A percentile compares a stretch with the other conserved stretches of the same genome.
Conservation (phyloP, 2,888 invertebrate genomes). For the Leptura quadrifasciata region DNA sequence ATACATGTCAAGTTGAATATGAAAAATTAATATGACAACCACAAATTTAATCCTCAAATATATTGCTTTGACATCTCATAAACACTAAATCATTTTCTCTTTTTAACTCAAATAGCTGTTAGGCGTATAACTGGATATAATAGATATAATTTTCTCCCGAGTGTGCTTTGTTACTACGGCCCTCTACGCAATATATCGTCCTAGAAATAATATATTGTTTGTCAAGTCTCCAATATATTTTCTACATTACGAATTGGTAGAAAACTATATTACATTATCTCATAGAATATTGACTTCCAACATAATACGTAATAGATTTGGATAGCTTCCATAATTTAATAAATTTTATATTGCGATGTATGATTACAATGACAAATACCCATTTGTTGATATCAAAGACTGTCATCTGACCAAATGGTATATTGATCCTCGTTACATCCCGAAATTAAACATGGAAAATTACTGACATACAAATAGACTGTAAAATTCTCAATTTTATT, state of each 20-base stretch:
- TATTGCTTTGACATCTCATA: slow-evolving; percentile 3
- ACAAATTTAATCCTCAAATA: not conserved
- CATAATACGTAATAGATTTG: not conserved
- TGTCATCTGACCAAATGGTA: too few species aligned
- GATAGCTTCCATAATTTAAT: too few species aligned
- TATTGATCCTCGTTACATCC: too few species aligned
- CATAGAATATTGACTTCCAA: not conserved
- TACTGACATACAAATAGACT: too few species aligned
- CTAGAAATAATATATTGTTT: slow-evolving; percentile 13
- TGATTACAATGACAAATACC: too few species aligned
- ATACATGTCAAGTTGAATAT: not conserved
- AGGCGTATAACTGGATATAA: slow-evolving; percentile 22
- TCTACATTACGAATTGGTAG: not conserved
- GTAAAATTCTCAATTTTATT: too few species aligned
- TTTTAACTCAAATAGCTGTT: slow-evolving; percentile 20
- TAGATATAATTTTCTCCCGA: slow-evolving; percentile 23
- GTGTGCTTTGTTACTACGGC: slow-evolving; percentile 5
- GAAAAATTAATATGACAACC: not conserved
- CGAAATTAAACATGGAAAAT: too few species aligned
- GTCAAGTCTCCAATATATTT: slow-evolving; percentile 11
- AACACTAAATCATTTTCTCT: slow-evolving; percentile 14
- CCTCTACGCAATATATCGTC: slow-evolving; percentile 10
- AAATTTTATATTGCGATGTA: too few species aligned
- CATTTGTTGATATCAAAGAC: too few species aligned
- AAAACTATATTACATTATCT: not conserved